Conservation (phyloP, 2,797 vertebrate genomes). For the Loris lydekkerianus region DNA sequence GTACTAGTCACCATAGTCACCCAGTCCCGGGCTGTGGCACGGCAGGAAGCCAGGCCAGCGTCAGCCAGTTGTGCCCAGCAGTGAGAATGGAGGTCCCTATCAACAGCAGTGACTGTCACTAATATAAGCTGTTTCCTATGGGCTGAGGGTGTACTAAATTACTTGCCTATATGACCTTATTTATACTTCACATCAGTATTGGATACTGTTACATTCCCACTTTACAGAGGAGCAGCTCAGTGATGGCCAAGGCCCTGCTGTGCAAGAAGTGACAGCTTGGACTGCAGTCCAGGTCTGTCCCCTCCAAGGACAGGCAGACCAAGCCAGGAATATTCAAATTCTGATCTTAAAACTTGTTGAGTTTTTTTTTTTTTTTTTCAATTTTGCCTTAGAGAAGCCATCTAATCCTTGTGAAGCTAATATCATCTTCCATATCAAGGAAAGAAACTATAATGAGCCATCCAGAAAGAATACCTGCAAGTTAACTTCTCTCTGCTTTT, state of each 20-base stretch:
- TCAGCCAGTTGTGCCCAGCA: neutral
- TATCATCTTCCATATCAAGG: neutral
- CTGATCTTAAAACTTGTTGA: neutral
- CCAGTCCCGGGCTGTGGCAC: neutral
- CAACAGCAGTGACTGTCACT: neutral
- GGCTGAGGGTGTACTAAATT: neutral
- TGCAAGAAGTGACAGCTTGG: neutral
- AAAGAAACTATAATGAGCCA: neutral
- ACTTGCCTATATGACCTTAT: neutral
- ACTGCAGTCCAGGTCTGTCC: neutral
- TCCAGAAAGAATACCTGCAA: neutral
- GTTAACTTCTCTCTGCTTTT: neutral
- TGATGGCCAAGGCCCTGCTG: rapidly evolving
- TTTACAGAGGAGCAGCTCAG: neutral
- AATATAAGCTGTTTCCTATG: neutral
- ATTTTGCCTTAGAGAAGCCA: neutral
- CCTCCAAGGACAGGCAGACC: neutral
- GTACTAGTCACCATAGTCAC: neutral
- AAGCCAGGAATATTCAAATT: neutral
- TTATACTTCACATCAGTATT: neutral
- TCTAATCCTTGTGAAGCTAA: neutral
- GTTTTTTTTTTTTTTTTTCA: neutral
- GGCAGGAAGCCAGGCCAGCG: neutral
- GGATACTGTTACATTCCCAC: rapidly evolving
- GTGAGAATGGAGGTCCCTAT: neutral